These are phyloP conservation scores for Vultur gryphus DNA, from an alignment of 2,797 vertebrate species.

Conservation along the genomic window DNA sequence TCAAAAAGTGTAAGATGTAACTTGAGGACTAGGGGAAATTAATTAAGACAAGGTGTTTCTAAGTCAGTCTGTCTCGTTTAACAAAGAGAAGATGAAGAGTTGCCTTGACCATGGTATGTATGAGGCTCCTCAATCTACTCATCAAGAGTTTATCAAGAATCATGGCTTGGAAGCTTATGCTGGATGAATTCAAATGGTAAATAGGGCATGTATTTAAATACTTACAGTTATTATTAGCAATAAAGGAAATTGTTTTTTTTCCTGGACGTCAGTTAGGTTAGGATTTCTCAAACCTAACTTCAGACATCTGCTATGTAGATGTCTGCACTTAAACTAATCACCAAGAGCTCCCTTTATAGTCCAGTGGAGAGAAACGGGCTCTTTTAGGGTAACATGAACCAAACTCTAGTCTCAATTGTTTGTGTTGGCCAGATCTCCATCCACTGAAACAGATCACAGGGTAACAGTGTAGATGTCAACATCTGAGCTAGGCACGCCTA, in stretches of 20 bases:
- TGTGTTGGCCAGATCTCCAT: not conserved
- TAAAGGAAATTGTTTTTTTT: not conserved
- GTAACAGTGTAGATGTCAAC: not conserved
- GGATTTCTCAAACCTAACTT: not conserved
- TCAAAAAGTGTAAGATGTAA: not conserved
- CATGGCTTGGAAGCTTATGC: not conserved
- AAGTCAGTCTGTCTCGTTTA: not conserved
- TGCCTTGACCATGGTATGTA: not conserved
- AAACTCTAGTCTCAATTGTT: not conserved
- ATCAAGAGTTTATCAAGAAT: not conserved
- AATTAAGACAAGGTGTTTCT: not conserved
- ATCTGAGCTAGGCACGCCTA: not conserved
- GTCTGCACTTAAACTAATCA: not conserved
- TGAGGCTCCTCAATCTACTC: not conserved
- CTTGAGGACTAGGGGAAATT: not conserved
- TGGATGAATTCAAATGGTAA: not conserved
- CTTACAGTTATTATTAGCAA: not conserved
- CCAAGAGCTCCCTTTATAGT: not conserved
- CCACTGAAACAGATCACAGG: not conserved
- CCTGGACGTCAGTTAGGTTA: not conserved
- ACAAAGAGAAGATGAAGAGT: not conserved
- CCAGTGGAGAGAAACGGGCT: not conserved
- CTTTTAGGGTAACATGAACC: not conserved
- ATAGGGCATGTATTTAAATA: not conserved
- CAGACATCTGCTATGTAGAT: not conserved